phyloP scores from a whole-genome alignment of 2,888 invertebrate species.

The Nomada ferruginata region DNA sequence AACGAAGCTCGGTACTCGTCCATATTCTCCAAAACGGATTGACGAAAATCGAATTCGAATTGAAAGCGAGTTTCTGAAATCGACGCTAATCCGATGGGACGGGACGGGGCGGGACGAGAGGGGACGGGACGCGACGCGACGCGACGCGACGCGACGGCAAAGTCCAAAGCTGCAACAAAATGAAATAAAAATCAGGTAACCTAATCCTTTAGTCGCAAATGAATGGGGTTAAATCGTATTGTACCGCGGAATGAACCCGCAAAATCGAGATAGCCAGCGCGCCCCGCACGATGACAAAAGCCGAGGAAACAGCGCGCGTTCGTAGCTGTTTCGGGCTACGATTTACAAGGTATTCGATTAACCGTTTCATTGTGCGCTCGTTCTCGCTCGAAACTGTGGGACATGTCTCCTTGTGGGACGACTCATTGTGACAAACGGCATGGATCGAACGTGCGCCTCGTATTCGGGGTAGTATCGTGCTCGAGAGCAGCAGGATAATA shows the following conservation, averaged over 20 bases:
- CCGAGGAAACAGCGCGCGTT: conserved; percentile 18
- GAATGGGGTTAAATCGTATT: conserved; percentile 61
- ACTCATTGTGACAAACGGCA: too few relatives aligned
- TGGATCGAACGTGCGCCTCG: neutral
- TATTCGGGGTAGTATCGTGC: neutral
- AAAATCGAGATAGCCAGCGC: conserved; percentile 41
- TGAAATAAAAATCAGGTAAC: conserved; percentile 68
- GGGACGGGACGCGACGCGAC: conserved; percentile 5
- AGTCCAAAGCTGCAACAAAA: conserved; percentile 18
- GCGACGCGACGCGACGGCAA: conserved; percentile 27
- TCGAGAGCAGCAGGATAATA: neutral
- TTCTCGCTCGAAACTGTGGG: neutral
- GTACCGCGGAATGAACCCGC: conserved; percentile 39
- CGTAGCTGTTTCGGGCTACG: conserved; percentile 3
- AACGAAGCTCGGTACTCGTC: conserved; percentile 23
- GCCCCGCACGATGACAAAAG: conserved; percentile 24
- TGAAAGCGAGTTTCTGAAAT: conserved; percentile 60
- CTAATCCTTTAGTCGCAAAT: conserved; percentile 64
- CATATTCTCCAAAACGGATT: conserved; percentile 44
- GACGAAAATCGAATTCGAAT: conserved; percentile 56
- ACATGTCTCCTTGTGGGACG: neutral
- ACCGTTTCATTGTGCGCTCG: neutral
- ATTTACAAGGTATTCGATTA: conserved; percentile 17
- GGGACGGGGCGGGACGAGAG: neutral
- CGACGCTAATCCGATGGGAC: conserved; percentile 56